phyloP scores from a whole-genome alignment of 2,113 vertebrate genomes.

The Hippocampus barbouri region DNA sequence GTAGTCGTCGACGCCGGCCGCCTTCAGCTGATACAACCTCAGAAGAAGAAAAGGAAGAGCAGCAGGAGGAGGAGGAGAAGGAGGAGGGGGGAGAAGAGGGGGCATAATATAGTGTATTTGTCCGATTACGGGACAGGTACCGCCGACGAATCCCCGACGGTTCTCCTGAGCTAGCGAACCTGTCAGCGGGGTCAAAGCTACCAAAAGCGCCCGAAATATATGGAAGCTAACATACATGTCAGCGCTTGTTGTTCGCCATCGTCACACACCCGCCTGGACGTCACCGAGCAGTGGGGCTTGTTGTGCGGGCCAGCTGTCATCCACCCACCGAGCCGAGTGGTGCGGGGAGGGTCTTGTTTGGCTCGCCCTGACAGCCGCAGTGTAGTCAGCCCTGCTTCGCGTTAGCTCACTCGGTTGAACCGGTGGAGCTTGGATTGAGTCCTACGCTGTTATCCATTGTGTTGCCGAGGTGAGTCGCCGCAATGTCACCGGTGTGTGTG shows the following conservation, averaged over 20 bases:
- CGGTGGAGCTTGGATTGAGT: background rate
- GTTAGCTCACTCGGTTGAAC: background rate
- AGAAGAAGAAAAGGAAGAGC: slow-evolving; percentile 22
- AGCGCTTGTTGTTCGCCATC: slow-evolving; percentile 1
- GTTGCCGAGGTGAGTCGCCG: slow-evolving; percentile 4
- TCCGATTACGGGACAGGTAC: slow-evolving; percentile 59
- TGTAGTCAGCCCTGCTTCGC: slow-evolving; percentile 3
- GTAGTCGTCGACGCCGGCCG: background rate
- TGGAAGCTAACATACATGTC: background rate
- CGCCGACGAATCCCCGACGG: slow-evolving; percentile 19
- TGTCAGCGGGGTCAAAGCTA: background rate
- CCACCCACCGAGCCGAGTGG: slow-evolving; percentile 2
- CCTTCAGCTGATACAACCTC: background rate
- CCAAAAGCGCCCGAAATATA: background rate
- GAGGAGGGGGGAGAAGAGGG: slow-evolving; percentile 26
- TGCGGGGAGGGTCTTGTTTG: background rate
- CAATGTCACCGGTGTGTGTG: background rate
- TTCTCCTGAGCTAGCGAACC: background rate
- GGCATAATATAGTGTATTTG: slow-evolving; percentile 44
- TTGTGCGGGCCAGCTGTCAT: slow-evolving; percentile 2
- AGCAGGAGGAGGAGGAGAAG: background rate
- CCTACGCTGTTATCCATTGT: background rate
- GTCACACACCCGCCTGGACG: slow-evolving; percentile 2
- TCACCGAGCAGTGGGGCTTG: slow-evolving; percentile 5
- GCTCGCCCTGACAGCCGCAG: background rate